Base-by-base conservation (phyloP, 1,140 invertebrate genomes). In the Heliconius nattereri region DNA sequence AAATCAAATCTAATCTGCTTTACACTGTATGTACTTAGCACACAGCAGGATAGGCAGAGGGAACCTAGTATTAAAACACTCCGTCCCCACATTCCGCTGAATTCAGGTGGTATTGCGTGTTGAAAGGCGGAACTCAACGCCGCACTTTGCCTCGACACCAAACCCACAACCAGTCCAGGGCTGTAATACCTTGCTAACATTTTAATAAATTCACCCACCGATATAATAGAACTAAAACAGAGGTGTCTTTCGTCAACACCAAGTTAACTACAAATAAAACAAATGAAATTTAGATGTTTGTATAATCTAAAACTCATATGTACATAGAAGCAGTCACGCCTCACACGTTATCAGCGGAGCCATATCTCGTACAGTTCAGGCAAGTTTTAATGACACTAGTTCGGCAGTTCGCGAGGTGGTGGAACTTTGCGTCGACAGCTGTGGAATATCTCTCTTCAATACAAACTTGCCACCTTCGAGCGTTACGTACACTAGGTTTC, bases 371-470 rank as follows among this genome's bases (percentile, higher is more conserved):
- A 20, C 32, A 40, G 71, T 35, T 72, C 6, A 40, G n/a, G 37
- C 19, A 72, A 72, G 71, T 72, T 72, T 72, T 72, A 37, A 72
- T 40, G 71, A 40, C 20, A 72, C 8, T 72, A 72, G 71, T 72
- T 72, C 71, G 37, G 32, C 71, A 72, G 71, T 72, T 72, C 37
- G 32, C 29, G 32, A 72, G 37, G 37, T 66, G 60, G 9, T 11
- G 60, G 26, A 66, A 66, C 60, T 66, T 66, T 29, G 3, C 9
- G 60, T 23, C 60, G 60, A 26, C 60, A 66, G 60, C 60, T 66
- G 60, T n/a, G 26, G 60, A 66, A 66, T 66, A 66, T 66, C 23
- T 66, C 60, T 66, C 26, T 66, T 23, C 60, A 66, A 29, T 66
- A 66, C 60, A 66, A 66, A 66, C 23, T 29, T 66, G n/a, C n/a